Conservation (phyloP, 2,888 invertebrate genomes). For the Gonocerus acuteangulatus region DNA sequence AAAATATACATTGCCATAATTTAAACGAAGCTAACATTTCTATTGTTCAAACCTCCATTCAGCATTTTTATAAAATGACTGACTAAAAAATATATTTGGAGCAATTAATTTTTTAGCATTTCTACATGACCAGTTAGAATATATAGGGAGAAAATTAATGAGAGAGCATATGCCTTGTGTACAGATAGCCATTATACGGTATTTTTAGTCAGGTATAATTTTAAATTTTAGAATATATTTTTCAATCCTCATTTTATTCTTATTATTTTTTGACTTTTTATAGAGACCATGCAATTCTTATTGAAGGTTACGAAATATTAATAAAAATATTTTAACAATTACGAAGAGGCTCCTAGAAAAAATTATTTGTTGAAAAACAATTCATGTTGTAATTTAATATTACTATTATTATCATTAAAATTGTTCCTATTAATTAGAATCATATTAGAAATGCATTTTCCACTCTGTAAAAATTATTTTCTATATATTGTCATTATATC, state of each 20-base stretch:
- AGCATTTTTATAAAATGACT: conserved; percentile 1
- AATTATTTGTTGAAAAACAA: not conserved
- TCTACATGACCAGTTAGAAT: not conserved
- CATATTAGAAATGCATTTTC: conserved; percentile 1
- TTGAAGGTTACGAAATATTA: no score
- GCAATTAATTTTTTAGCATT: not conserved
- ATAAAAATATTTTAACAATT: no score
- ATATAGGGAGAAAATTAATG: not conserved
- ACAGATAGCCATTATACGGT: conserved; percentile 14
- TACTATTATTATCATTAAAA: not conserved
- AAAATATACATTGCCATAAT: not conserved
- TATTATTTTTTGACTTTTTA: no score
- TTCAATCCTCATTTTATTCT: no score
- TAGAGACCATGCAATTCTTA: no score
- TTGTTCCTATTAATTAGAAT: conserved; percentile 11
- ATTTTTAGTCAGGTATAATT: not conserved
- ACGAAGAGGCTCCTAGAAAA: not conserved
- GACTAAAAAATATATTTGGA: not conserved
- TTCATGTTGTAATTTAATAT: not conserved
- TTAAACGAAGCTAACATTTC: not conserved
- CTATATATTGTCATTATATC: conserved; percentile 1
- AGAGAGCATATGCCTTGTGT: conserved; percentile 19
- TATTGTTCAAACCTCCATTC: not conserved
- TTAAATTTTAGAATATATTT: no score
- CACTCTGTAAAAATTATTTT: conserved; percentile 2